Percentiles rank a stretch among this genome's conserved stretches.
Conservation (phyloP, 2,113 vertebrate species). For the Python bivittatus region DNA sequence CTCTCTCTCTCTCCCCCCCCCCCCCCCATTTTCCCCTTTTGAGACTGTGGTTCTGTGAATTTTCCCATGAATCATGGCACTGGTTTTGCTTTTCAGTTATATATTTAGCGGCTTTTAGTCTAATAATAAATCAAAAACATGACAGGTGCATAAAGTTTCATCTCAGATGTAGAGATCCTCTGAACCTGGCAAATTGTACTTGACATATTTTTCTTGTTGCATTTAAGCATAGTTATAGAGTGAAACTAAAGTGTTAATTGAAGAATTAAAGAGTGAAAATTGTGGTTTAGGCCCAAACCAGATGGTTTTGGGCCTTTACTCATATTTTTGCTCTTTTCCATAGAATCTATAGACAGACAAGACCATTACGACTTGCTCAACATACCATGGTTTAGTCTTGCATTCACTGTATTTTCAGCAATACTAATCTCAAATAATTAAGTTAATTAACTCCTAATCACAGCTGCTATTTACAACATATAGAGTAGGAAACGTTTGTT, state of each 20-base stretch:
- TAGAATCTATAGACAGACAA: background rate
- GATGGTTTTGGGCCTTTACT: background rate
- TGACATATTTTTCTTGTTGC: slow-evolving; percentile 23
- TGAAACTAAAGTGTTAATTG: background rate
- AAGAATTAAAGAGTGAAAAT: background rate
- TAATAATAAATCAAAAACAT: slow-evolving; percentile 70
- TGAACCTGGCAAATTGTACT: slow-evolving; percentile 37
- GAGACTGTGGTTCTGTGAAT: slow-evolving; percentile 68
- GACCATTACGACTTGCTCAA: background rate
- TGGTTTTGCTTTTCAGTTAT: slow-evolving; percentile 67
- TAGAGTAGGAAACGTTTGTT: background rate
- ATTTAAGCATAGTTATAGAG: background rate
- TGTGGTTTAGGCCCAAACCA: background rate
- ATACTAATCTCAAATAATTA: background rate
- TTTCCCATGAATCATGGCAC: slow-evolving; percentile 66
- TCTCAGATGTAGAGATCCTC: slow-evolving; percentile 17
- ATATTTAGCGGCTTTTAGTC: slow-evolving; percentile 49
- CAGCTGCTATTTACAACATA: background rate
- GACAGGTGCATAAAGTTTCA: slow-evolving; percentile 56
- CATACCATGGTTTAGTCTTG: background rate
- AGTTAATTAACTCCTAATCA: background rate
- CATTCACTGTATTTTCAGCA: background rate
- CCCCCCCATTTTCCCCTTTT: slow-evolving; percentile 36
- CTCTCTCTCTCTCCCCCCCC: no score
- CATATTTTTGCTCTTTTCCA: background rate